These are phyloP conservation scores for Drosophila kanekoi DNA, from an alignment of 2,888 invertebrate species.

Conservation along the genomic window DNA sequence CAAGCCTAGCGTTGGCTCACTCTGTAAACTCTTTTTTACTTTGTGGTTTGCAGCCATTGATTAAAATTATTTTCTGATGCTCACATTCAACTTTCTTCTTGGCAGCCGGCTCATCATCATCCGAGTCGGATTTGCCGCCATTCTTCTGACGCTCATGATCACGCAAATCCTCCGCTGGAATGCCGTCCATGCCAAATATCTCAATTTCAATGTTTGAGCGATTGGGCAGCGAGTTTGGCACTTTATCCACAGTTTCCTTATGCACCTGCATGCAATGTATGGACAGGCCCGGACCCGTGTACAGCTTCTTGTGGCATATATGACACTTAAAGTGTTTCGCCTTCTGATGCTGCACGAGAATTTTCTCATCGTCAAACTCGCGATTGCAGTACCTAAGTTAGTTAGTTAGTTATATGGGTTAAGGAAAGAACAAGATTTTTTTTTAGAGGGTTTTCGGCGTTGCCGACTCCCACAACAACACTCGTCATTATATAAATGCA, in stretches of 20 bases:
- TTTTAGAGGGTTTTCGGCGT: not conserved
- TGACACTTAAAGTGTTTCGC: conserved; percentile 99
- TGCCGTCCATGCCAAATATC: conserved; percentile 99
- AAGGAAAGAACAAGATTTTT: conserved; percentile 68
- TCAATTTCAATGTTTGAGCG: conserved; percentile 99
- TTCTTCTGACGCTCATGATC: conserved; percentile 96
- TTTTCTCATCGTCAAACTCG: conserved; percentile 99
- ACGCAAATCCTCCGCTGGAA: conserved; percentile 96
- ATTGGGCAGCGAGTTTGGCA: conserved; percentile 98
- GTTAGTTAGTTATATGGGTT: conserved; percentile 52
- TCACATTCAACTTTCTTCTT: conserved; percentile 87
- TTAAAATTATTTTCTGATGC: not conserved
- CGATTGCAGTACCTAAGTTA: conserved; percentile 97
- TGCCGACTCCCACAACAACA: conserved; percentile 34
- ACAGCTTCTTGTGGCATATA: conserved; percentile 99
- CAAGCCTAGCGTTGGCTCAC: no score
- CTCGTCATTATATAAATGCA: conserved; percentile 67
- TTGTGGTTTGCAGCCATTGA: not conserved
- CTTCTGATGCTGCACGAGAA: conserved; percentile 99
- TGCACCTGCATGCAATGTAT: conserved; percentile 99
- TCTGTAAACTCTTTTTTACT: no score
- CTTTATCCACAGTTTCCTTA: conserved; percentile 99
- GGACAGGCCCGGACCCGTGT: conserved; percentile 97
- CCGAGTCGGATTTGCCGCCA: conserved; percentile 92
- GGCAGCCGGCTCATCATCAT: conserved; percentile 92